Base-by-base conservation (phyloP, 2,113 vertebrate species). In the Phasianus colchicus region DNA sequence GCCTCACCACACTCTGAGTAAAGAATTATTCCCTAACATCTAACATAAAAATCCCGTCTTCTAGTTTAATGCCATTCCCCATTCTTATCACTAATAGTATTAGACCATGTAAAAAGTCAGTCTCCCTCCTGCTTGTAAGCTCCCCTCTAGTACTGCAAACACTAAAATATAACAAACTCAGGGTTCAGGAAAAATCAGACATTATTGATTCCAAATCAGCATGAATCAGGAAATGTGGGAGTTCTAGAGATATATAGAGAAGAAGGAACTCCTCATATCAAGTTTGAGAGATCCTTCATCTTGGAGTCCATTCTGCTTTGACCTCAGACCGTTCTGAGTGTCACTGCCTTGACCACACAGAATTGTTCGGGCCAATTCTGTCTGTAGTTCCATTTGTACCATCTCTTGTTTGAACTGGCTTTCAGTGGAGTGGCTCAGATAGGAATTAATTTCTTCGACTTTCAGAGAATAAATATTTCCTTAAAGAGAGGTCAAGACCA, bases 401-500 rank as follows among this genome's bases (percentile, higher is more conserved):
- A 25, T 6, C 45, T 77, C 50, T 54, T 63, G 38, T 69, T 77
- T 30, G 50, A 80, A 45, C 15, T 70, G 63, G 77, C 84, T 84
- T 92, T 90, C 54, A 42, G 6, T 21, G 10, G 29, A 88, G 25
- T 72, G 38, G 86, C 83, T 90, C 57, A 86, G 52, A 79, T 21
- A 89, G n/a, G 20, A 95, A 57, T 77, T 74, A 92, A 93, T 38
- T 42, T 66, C 29, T 91, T 92, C 50, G 13, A 7, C 69, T 88
- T 95, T 86, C 61, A 81, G 30, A 83, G 69, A 95, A 90, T 73
- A 91, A 86, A 78, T 8, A 65, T 81, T 95, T 93, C 55, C 63
- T 89, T 78, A 91, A 93, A 93, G 67, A 30, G 25, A 54, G 85
- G 76, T 92, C 89, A 93, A 89, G 84, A 88, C 84, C 47, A 78